Evolutionary conservation across 2,888 invertebrate species (phyloP), one percentile per base, ranked within the genome.

Genomic region (Oegoconia quadripuncta): DNA sequence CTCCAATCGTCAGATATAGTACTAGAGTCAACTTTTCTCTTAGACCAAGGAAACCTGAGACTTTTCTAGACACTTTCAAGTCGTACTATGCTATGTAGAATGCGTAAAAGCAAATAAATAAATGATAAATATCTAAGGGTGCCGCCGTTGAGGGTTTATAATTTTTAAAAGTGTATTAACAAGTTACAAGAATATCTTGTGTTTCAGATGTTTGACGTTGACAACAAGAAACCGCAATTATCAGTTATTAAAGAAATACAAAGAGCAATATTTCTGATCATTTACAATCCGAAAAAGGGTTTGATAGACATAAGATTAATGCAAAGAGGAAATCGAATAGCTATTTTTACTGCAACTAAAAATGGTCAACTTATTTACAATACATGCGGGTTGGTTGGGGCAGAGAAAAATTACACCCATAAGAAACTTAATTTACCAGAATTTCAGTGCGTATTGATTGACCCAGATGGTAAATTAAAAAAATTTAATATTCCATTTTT

Each of bases 291-390:
- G 0, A 94, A 95, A 52, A 92, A 97, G 69, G 97, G 97, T 9
- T 90, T 97, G 4, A 89, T 99, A 37, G 99, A 98, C 77, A 95
- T 99, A 41, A 97, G 98, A 92, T 90, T 95, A 3, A 90, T 96
- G 62, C 96, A 97, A 67, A 93, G 95, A 66, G 98, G 98, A 0
- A 93, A 93, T 8, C 92, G 96, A 75, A 93, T 98, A 5, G 95
- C 96, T 9, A 95, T 96, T 0, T 98, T 98, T 71, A 94, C 94
- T 30, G 96, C 97, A 1, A 93, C 94, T 30, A 97, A 95, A 74
- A 90, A 92, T 66, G 96, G 95, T 18, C 91, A 92, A 61, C 83
- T 97, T 15, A 64, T 97, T 3, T 95, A 95, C 65, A 93, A 93
- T 32, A 92, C 92, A 44, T 93, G 96, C 66, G 94, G 95, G 7